These are phyloP conservation scores for Telmatochromis sp. DNA, from an alignment of 2,113 vertebrate genomes.

Conservation along the genomic window DNA sequence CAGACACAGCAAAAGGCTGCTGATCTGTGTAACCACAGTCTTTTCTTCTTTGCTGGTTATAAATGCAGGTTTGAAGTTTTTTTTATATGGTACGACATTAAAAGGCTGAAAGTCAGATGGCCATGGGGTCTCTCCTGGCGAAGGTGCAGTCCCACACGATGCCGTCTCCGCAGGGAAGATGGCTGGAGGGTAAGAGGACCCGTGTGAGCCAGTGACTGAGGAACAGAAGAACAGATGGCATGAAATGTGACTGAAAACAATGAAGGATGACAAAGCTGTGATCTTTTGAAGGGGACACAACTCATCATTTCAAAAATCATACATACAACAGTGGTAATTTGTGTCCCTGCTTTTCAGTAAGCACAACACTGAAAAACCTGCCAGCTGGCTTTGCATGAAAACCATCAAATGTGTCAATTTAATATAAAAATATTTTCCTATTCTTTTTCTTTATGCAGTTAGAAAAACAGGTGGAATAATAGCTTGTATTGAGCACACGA, in stretches of 20 bases:
- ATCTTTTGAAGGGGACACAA: accelerated
- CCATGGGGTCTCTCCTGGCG: slow-evolving; percentile 72
- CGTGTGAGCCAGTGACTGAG: slow-evolving; percentile 92
- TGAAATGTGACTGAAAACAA: not conserved
- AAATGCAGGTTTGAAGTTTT: not conserved
- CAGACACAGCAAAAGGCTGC: not conserved
- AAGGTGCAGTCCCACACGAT: slow-evolving; percentile 82
- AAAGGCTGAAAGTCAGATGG: slow-evolving; percentile 66
- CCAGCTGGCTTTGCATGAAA: not conserved
- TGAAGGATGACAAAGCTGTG: not conserved
- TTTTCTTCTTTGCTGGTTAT: not conserved
- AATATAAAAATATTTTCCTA: not conserved
- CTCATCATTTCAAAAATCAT: not conserved
- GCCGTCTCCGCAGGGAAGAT: slow-evolving; percentile 80
- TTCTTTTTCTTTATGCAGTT: not conserved
- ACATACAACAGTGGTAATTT: not conserved
- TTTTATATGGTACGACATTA: not conserved
- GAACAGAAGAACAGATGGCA: not conserved
- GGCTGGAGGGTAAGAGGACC: slow-evolving; percentile 86
- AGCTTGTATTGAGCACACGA: not conserved
- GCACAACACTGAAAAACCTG: not conserved
- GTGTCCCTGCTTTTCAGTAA: not conserved
- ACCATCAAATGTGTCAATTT: not conserved
- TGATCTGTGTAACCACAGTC: not conserved
- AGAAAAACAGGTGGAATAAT: not conserved